These are phyloP conservation scores for Apodemia zela DNA, from an alignment of 2,888 invertebrate species.

Conservation along the genomic window DNA sequence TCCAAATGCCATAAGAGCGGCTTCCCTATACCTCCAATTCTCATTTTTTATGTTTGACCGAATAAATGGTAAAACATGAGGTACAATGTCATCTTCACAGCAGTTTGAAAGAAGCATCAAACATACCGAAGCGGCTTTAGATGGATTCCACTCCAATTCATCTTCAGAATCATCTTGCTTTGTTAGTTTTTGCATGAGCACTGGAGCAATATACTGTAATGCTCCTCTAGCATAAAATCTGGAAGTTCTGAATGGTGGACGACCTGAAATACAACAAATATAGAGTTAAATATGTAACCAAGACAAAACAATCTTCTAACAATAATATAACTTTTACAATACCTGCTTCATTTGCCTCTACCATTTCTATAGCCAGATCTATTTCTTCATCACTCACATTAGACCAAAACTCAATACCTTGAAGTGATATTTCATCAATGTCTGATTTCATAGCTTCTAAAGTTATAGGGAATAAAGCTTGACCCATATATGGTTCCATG, in stretches of 20 bases:
- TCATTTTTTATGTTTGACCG: conserved; percentile 95
- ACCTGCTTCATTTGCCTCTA: conserved; percentile 94
- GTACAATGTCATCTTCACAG: conserved; percentile 98
- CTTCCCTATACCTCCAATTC: conserved; percentile 96
- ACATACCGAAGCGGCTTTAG: conserved; percentile 99
- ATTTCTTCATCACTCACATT: conserved; percentile 99
- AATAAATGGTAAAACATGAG: conserved; percentile 97
- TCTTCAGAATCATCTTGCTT: conserved; percentile 99
- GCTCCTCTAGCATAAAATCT: conserved; percentile 99
- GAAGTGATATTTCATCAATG: conserved; percentile 96
- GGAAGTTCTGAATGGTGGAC: conserved; percentile 95
- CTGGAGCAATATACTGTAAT: conserved; percentile 95
- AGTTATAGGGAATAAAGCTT: conserved; percentile 98
- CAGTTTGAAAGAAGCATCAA: conserved; percentile 98
- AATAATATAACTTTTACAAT: conserved; percentile 19
- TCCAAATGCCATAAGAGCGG: conserved; percentile 99
- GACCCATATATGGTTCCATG: conserved; percentile 99
- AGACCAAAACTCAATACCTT: conserved; percentile 99
- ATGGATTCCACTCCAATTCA: conserved; percentile 99
- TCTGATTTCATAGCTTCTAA: conserved; percentile 99
- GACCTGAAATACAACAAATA: conserved; percentile 72
- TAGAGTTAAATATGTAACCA: conserved; percentile 15
- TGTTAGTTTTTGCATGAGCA: conserved; percentile 95
- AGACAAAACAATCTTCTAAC: not conserved
- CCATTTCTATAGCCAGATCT: conserved; percentile 95